Evolutionary conservation across 2,113 vertebrate genomes (phyloP).

Genomic region (Prochilodus magdalenae): DNA sequence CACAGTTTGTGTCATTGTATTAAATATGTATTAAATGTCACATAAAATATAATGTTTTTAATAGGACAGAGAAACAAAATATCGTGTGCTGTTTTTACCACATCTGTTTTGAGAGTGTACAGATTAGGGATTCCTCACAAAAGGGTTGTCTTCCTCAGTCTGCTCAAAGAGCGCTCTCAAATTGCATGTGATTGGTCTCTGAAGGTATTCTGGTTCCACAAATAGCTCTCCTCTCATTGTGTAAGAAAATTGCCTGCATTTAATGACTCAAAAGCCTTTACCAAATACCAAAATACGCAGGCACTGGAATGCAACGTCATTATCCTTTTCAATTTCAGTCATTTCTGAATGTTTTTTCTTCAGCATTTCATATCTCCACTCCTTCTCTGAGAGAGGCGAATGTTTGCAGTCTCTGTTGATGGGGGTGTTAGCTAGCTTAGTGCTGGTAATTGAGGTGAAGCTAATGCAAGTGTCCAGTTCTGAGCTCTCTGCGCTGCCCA

Average conservation of each 20-base stretch:
- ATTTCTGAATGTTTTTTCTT: slow-evolving; percentile 25
- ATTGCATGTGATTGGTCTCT: slow-evolving; percentile 11
- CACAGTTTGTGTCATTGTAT: no score
- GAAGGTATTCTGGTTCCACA: slow-evolving; percentile 20
- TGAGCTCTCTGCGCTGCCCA: slow-evolving; percentile 25
- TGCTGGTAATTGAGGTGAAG: slow-evolving; percentile 42
- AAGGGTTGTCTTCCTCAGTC: neutral
- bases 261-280: slow-evolving; percentile 31
- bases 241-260: slow-evolving; percentile 32
- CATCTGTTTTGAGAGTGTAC: neutral
- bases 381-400: slow-evolving; percentile 16
- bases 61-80: neutral
- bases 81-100: neutral
- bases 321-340: slow-evolving; percentile 28
- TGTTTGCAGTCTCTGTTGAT: slow-evolving; percentile 22
- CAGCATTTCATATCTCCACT: neutral
- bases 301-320: slow-evolving; percentile 21
- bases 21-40: no score
- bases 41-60: neutral
- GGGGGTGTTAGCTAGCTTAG: slow-evolving; percentile 19
- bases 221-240: slow-evolving; percentile 19
- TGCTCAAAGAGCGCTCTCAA: slow-evolving; percentile 4
- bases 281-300: slow-evolving; percentile 17
- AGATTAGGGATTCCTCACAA: neutral
- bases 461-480: slow-evolving; percentile 26